A percentile compares a stretch with the other conserved stretches of the same genome.
phyloP scores from a whole-genome alignment of 2,888 invertebrate species.

The Drosophila tripunctata region DNA sequence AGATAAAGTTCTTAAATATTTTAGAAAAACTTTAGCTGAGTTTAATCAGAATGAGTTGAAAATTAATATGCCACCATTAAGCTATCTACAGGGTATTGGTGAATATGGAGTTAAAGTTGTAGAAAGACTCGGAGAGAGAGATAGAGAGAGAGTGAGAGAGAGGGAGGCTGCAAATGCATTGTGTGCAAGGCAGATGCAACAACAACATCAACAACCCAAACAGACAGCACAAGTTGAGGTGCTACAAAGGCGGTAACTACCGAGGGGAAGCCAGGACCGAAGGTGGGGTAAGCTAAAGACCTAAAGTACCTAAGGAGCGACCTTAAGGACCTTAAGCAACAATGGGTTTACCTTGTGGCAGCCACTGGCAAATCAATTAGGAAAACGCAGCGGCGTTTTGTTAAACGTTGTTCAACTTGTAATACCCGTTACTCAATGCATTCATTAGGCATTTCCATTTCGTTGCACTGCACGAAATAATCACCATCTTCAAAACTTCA shows the following conservation, averaged over 20 bases:
- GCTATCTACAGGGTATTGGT: neutral
- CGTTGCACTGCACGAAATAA: too few species aligned
- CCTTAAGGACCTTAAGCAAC: slow-evolving; percentile 42
- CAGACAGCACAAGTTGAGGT: neutral
- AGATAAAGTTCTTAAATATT: too few species aligned
- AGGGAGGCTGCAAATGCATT: slow-evolving; percentile 41
- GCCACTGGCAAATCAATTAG: slow-evolving; percentile 71
- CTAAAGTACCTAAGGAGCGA: slow-evolving; percentile 33
- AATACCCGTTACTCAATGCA: neutral
- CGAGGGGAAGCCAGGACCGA: neutral
- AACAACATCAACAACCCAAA: too few species aligned
- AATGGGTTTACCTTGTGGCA: slow-evolving; percentile 26
- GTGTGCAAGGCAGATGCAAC: slow-evolving; percentile 32
- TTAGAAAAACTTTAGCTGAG: neutral
- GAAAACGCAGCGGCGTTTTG: slow-evolving; percentile 49
- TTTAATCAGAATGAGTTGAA: too few species aligned
- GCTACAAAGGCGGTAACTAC: neutral
- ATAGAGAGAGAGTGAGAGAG: neutral
- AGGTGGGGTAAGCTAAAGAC: slow-evolving; percentile 23
- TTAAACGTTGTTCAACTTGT: slow-evolving; percentile 41
- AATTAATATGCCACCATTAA: neutral
- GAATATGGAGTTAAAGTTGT: neutral
- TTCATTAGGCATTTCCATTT: too few species aligned
- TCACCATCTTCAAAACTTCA: too few species aligned
- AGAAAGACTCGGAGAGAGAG: neutral